phyloP scores from a whole-genome alignment of 64 coral and sea anemone species.

The Stichodactyla mertensii region DNA sequence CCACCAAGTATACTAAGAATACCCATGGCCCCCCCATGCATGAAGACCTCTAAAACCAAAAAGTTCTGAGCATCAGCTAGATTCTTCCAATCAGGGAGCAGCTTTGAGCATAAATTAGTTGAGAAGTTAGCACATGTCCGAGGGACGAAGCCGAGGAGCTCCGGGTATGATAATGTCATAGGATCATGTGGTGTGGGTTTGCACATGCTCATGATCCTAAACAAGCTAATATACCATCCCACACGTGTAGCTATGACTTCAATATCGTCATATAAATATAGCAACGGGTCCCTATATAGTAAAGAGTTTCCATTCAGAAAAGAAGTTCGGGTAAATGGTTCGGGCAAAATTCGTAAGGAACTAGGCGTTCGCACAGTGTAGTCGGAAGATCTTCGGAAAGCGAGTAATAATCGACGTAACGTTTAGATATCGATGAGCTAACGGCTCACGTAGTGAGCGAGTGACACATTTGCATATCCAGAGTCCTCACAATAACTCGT shows the following conservation, averaged over 20 bases:
- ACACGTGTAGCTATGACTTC: neutral
- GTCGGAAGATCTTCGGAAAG: neutral
- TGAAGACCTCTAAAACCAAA: too few relatives aligned
- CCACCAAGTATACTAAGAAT: conserved; percentile 3
- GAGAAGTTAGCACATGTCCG: too few relatives aligned
- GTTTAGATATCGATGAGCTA: too few relatives aligned
- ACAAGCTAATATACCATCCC: neutral
- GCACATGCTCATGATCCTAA: neutral
- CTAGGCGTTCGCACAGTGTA: neutral
- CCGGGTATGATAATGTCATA: neutral
- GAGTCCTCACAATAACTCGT: too few relatives aligned
- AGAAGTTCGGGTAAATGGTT: neutral
- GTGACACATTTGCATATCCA: too few relatives aligned
- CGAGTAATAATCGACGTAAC: neutral
- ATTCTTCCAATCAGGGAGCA: too few relatives aligned
- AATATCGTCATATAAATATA: neutral
- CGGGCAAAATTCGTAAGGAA: neutral
- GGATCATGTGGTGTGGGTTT: neutral
- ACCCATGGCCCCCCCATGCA: neutral
- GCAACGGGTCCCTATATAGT: neutral
- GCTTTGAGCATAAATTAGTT: too few relatives aligned
- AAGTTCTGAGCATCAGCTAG: too few relatives aligned
- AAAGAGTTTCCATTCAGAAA: neutral
- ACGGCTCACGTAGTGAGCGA: too few relatives aligned
- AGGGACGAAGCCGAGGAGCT: too few relatives aligned